Evolutionary conservation across 2,797 vertebrate genomes (phyloP), one percentile per base, ranked within the genome.

Genomic region (Catamblyrhynchus diadema): DNA sequence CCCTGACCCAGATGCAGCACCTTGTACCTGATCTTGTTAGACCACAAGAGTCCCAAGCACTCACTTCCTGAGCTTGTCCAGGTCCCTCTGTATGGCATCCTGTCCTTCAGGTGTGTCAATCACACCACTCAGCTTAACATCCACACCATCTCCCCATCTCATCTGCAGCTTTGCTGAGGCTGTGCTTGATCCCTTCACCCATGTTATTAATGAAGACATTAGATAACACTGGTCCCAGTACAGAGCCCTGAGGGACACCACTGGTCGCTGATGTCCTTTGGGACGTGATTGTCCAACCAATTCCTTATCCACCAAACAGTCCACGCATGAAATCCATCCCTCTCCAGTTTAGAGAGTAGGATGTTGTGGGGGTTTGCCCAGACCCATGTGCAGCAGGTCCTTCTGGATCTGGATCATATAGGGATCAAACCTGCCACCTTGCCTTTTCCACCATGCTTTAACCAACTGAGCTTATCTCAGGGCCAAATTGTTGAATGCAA

Each of bases 211-310:
- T 47, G 10, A 51, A n/a, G n/a, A 44, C 12, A 5, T 51, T 45
- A 28, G 67, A 28, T 45, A 60, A 33, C 33, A 9, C 24, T 30
- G 54, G 15, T 45, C 33, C 23, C 10, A 16, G 16, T 39, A n/a
- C 28, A 45, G 54, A 53, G 19, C 24, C 28, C 13, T 45, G 39
- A 39, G 45, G 53, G 23, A 20, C 45, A 24, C 23, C 6, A 8
- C 28, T 39, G 33, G 24, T 60, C 54, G 17, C 24, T 45, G n/a
- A 45, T 44, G 23, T 67, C 13, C 39, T 60, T 53, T 21, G 33
- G 45, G 16, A 30, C 5, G 6, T 1, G 1, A 39, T 39, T 0
- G 0, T 53, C 28, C 39, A 39, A 9, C 24, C 20, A 32, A 17
- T 61, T 53, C 24, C 62, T 53, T 53, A 6, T 30, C n/a, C 28